Evolutionary conservation across 2,888 invertebrate species (phyloP), one percentile per base, ranked within the genome.

Genomic region (Oasisia sp.): DNA sequence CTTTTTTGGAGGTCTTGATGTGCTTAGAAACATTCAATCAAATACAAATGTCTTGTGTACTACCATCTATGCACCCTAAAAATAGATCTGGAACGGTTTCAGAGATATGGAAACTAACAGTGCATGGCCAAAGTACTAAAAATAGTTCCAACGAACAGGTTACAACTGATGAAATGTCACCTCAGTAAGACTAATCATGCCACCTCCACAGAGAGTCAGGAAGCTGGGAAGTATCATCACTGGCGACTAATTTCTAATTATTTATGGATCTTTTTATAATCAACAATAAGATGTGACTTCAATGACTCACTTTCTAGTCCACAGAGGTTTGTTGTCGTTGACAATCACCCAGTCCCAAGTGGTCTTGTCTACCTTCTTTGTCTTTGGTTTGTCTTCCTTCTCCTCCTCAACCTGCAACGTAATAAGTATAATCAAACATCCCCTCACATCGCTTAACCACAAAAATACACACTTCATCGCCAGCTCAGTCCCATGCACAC

Each of bases 311-410:
- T 99, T 99, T 95, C 99, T 97, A 38, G 99, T 99, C 99, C 99
- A 99, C 96, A 99, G 98, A 32, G 99, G 99, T 97, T 99, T 99
- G 96, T 98, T 98, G 96, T 98, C 98, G 96, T 99, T 99, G 96
- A 99, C 97, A 89, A 99, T 97, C 96, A 98, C 98, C 99, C 99
- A 99, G 96, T 99, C 99, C 98, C 99, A 99, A 45, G 98, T 97
- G 0, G 99, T 99, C 96, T 99, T 99, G 94, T 98, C 98, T 0
- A 98, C 97, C n/a, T 56, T 92, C 95, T 98, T 99, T 32, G 98
- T 98, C 96, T 98, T 98, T 89, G 98, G 97, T 95, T 95, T 92
- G 27, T 94, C 94, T 58, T 94, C 93, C 74, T 93, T 93, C 14
- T 94, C 92, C 38, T 94, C 94, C 50, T 93, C 94, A 44, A 92